phyloP scores from a whole-genome alignment of 2,113 vertebrate genomes.

The Grus americana region DNA sequence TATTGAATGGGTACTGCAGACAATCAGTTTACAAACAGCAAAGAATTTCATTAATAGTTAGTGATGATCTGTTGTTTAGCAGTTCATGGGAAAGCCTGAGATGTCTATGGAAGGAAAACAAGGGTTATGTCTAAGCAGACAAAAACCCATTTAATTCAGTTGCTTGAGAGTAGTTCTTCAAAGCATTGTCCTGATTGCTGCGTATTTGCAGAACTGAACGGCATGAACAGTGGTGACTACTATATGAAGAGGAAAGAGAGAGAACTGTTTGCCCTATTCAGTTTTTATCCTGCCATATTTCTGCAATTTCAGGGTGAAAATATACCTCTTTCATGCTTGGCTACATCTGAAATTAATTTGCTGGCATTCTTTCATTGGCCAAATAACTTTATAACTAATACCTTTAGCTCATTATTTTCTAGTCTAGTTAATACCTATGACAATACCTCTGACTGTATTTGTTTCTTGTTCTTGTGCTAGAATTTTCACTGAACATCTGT shows the following conservation, averaged over 20 bases:
- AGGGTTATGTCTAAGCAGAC: accelerated
- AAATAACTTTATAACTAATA: background rate
- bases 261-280: background rate
- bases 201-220: background rate
- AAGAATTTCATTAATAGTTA: background rate
- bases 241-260: background rate
- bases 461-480: background rate
- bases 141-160: background rate
- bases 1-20: background rate
- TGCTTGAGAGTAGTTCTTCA: background rate
- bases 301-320: background rate
- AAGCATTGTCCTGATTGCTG: background rate
- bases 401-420: background rate
- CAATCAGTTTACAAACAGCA: background rate
- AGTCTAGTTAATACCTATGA: background rate
- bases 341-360: background rate
- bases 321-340: background rate
- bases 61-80: background rate
- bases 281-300: background rate
- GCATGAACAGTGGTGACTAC: background rate
- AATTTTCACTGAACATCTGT: background rate
- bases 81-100: background rate
- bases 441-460: background rate
- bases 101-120: background rate
- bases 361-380: background rate